A percentile compares a stretch with the other conserved stretches of the same genome.
Conservation (phyloP, 2,888 invertebrate genomes). For the Mythimna pallens region DNA sequence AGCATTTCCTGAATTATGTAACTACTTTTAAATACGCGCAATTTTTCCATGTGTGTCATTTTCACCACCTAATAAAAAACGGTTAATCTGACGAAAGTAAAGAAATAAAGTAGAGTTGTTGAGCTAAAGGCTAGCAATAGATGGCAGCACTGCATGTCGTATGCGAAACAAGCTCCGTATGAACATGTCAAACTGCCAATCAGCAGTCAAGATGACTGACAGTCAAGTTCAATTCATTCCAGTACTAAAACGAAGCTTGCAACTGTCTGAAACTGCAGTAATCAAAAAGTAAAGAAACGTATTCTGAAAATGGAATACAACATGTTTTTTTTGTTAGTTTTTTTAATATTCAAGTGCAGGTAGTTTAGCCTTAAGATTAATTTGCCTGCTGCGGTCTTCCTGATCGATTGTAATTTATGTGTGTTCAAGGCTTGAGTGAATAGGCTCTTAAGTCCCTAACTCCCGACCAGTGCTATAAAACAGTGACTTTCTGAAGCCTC, state of each 20-base stretch:
- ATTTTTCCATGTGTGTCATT: neutral
- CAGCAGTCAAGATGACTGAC: slow-evolving; percentile 51
- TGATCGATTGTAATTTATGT: no score
- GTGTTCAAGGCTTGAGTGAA: no score
- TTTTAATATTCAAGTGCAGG: no score
- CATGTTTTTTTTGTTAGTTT: neutral
- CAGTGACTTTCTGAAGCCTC: no score
- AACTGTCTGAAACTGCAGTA: slow-evolving; percentile 3
- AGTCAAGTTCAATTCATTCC: slow-evolving; percentile 41
- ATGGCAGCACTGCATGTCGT: slow-evolving; percentile 37
- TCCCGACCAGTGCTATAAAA: no score
- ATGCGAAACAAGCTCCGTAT: slow-evolving; percentile 17
- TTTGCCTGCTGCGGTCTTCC: no score
- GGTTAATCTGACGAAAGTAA: neutral
- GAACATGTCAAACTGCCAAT: slow-evolving; percentile 54
- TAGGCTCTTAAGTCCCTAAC: no score
- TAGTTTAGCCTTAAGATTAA: no score
- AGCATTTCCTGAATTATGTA: no score
- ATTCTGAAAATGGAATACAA: neutral
- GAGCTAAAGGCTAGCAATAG: slow-evolving; percentile 1
- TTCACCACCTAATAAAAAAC: slow-evolving; percentile 10
- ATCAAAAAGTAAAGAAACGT: neutral
- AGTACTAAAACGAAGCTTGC: slow-evolving; percentile 23
- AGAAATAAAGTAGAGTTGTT: neutral
- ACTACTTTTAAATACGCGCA: no score